Evolutionary conservation across 35 echinoderm and acorn worm species (phyloP).

Genomic region (Apostichopus californicus): DNA sequence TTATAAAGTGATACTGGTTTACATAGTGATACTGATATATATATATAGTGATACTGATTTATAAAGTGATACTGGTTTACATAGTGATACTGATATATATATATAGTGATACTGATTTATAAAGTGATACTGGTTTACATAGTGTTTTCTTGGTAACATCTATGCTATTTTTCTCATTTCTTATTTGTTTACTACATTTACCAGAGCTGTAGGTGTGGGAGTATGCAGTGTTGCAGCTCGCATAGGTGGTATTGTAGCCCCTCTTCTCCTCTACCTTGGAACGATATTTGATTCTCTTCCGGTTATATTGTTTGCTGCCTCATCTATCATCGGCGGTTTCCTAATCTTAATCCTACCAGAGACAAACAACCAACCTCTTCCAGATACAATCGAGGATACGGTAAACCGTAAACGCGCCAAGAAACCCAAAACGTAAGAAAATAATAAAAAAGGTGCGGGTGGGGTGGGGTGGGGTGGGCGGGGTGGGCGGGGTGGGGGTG

Average conservation of each 20-base stretch:
- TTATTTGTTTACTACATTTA: neutral
- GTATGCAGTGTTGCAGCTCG: neutral
- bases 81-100: no score
- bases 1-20: no score
- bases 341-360: slow-evolving; percentile 8
- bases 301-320: neutral
- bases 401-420: neutral
- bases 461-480: no score
- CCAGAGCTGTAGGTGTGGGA: slow-evolving; percentile 16
- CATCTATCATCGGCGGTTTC: neutral
- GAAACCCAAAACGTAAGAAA: neutral
- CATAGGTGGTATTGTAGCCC: slow-evolving; percentile 4
- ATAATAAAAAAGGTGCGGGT: neutral
- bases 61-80: no score
- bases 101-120: no score
- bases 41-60: no score
- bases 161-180: no score
- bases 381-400: slow-evolving; percentile 17
- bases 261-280: slow-evolving; percentile 16
- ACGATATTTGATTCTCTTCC: neutral
- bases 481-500: no score
- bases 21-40: no score
- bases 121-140: no score
- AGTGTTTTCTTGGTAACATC: no score
- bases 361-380: slow-evolving; percentile 17